These are phyloP conservation scores for Neolamprologus ventralis DNA, from an alignment of 2,113 vertebrate genomes.

Conservation along the genomic window DNA sequence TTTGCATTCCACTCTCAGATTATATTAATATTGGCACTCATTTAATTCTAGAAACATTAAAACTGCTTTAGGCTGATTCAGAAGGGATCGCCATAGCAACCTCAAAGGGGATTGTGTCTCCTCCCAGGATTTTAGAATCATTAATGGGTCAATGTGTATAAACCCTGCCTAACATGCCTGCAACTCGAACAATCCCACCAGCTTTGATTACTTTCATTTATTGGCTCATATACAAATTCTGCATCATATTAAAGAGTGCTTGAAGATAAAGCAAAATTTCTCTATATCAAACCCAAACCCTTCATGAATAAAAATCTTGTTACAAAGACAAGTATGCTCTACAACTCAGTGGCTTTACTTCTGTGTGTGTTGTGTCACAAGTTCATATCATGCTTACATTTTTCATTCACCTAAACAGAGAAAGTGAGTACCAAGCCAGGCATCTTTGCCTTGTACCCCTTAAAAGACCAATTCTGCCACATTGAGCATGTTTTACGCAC, in stretches of 20 bases:
- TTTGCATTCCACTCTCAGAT: neutral
- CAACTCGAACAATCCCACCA: neutral
- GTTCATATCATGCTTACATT: neutral
- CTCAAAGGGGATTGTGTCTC: neutral
- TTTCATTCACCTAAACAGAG: neutral
- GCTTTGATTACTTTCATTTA: neutral
- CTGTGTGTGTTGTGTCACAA: neutral
- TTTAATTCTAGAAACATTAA: neutral
- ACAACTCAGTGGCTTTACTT: neutral
- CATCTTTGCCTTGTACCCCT: neutral
- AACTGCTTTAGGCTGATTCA: neutral
- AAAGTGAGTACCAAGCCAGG: neutral
- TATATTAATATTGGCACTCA: neutral
- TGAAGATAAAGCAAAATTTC: neutral
- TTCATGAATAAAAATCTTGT: neutral
- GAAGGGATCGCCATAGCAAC: fast-evolving
- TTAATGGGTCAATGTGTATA: neutral
- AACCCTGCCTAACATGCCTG: neutral
- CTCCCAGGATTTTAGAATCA: neutral
- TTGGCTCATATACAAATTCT: neutral
- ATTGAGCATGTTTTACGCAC: slow-evolving; percentile 28
- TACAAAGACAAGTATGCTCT: neutral
- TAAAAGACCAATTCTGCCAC: neutral
- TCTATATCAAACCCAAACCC: neutral
- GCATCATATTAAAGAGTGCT: neutral